Percentiles rank a stretch among this genome's conserved stretches.
phyloP scores from a whole-genome alignment of 2,113 vertebrate species.

The Dasypus novemcinctus region DNA sequence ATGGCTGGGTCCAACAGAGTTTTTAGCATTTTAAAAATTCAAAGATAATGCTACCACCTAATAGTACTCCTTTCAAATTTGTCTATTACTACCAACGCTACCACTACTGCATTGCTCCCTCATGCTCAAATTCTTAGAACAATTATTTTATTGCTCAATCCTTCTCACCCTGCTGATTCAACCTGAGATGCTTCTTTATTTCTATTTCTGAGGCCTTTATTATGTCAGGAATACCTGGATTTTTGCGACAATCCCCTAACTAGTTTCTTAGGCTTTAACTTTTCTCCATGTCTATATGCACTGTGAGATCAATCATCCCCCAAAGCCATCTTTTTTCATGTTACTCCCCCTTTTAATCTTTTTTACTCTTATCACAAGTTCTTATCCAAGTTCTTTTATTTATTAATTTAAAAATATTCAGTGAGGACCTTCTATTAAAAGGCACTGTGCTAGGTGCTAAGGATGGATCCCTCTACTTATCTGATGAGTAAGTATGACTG shows the following conservation, averaged over 20 bases:
- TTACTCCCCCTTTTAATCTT: background rate
- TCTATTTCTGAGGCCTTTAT: background rate
- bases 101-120: background rate
- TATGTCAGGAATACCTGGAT: background rate
- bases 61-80: background rate
- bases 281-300: background rate
- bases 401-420: background rate
- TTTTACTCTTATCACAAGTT: background rate
- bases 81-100: background rate
- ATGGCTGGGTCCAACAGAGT: background rate
- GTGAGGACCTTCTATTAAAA: background rate
- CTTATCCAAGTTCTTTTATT: background rate
- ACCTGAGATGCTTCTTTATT: background rate
- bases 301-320: background rate
- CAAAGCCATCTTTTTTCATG: background rate
- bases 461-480: background rate
- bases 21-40: constrained; percentile 6
- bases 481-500: background rate
- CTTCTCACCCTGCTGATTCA: background rate
- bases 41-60: background rate
- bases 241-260: background rate
- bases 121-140: background rate
- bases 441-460: background rate
- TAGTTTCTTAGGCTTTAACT: background rate
- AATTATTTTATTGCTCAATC: background rate